Evolutionary conservation across 2,113 vertebrate species (phyloP), one percentile per base, ranked within the genome.

Genomic region (Hydrochoerus hydrochaeris): DNA sequence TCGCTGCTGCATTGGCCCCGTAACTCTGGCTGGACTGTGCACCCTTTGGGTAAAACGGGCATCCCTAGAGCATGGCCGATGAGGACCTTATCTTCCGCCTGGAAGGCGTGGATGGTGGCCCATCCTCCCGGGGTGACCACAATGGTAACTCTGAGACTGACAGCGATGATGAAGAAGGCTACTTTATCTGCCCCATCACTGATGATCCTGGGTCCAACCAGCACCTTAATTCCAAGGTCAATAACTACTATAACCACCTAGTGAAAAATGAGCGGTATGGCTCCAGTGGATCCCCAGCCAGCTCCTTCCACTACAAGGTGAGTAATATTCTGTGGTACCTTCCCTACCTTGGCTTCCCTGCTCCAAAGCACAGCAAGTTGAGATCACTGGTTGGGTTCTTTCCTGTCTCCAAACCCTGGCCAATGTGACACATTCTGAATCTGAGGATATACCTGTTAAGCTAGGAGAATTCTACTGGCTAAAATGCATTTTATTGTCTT

Each of bases 31-130:
- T 96, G 90, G 57, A 89, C 54, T 82, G 44, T 28, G 19, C 2
- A 22, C 32, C 86, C 88, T 85, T 62, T 85, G 95, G 97, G 82
- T 95, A 92, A 85, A 91, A 58, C 90, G 17, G 30, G 0, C 35
- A 4, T 84, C 69, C 88, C 35, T 1, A 95, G 95, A 60, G 93
- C 96, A 99, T 99, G 99, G 99, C 99, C 75, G 99, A 99, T 0
- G 99, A 99, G n/a, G 99, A 99, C 65, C 98, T 99, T 83, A 99
- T 99, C 98, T 99, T 99, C 88, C 98, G 97, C 95, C 99, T 99
- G 99, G 99, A 99, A 98, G 99, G 99, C 54, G 98, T 99, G 54
- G 99, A 98, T 88, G 99, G 98, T 46, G 89, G 96, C 96, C 97
- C 90, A 54, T 83, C 58, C 0, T 84, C 97, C 58, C 63, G 97